A percentile compares a stretch with the other conserved stretches of the same genome.
Evolutionary conservation across 2,113 vertebrate genomes (phyloP).

Genomic region (Isurus oxyrinchus): DNA sequence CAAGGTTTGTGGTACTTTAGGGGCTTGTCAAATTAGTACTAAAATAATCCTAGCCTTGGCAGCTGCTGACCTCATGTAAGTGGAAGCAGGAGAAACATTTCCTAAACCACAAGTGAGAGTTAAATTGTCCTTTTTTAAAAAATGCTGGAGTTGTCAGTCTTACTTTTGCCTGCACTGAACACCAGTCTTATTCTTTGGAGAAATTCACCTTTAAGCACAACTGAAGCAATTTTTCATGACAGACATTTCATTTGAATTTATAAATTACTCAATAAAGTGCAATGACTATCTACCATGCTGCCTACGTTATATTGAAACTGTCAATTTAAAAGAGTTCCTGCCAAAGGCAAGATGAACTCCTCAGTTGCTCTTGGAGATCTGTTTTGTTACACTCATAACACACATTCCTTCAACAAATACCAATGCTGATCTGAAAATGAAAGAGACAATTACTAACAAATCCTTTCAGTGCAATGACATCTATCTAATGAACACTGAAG

Average conservation of each 20-base stretch:
- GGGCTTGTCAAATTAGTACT: background rate
- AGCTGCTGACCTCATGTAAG: background rate
- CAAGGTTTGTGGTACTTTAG: background rate
- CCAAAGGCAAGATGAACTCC: slow-evolving; percentile 40
- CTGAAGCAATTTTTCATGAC: slow-evolving; percentile 15
- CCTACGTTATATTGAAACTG: slow-evolving; percentile 43
- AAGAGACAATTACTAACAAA: background rate
- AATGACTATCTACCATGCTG: slow-evolving; percentile 47
- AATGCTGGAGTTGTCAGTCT: background rate
- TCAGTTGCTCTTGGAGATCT: slow-evolving; percentile 40
- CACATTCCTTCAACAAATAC: background rate
- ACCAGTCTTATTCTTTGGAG: slow-evolving; percentile 6
- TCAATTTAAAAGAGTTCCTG: slow-evolving; percentile 40
- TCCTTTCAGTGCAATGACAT: background rate
- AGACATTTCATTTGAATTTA: slow-evolving; percentile 47
- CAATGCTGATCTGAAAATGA: slow-evolving; percentile 7
- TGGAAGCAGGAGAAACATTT: background rate
- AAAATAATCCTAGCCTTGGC: background rate
- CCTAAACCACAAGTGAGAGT: background rate
- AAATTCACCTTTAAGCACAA: slow-evolving; percentile 1
- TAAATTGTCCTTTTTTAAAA: background rate
- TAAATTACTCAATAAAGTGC: slow-evolving; percentile 51
- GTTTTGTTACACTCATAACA: background rate
- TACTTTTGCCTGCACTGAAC: background rate
- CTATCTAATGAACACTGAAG: no score